phyloP scores from a whole-genome alignment of 2,113 vertebrate species.

The chimpanzee (Pan troglodytes) region NHGRI_mPanTro3-v2.1_pri NC_086015.1:5607501-5608000 shows the following conservation, averaged over 20 bases:
- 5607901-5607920: slow-evolving; percentile 72
- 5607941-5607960: slow-evolving; percentile 78
- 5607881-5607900: slow-evolving; percentile 79
- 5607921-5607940: slow-evolving; percentile 66
- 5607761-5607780: slow-evolving; percentile 81
- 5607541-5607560: slow-evolving; percentile 75
- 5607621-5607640: slow-evolving; percentile 59
- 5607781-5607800: slow-evolving; percentile 81
- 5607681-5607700: slow-evolving; percentile 71
- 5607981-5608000: slow-evolving; percentile 65
- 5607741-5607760: slow-evolving; percentile 79
- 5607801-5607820: slow-evolving; percentile 85
- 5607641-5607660: slow-evolving; percentile 70
- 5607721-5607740: slow-evolving; percentile 75
- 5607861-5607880: slow-evolving; percentile 88
- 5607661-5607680: slow-evolving; percentile 71
- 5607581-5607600: slow-evolving; percentile 82
- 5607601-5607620: slow-evolving; percentile 72
- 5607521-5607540: slow-evolving; percentile 69
- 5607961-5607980: slow-evolving; percentile 78
- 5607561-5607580: slow-evolving; percentile 81
- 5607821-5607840: slow-evolving; percentile 85
- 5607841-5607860: slow-evolving; percentile 82
- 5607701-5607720: slow-evolving; percentile 66
- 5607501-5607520: slow-evolving; percentile 63